Evolutionary conservation across 2,113 vertebrate species (phyloP).

Genomic region (Phaethon lepturus): DNA sequence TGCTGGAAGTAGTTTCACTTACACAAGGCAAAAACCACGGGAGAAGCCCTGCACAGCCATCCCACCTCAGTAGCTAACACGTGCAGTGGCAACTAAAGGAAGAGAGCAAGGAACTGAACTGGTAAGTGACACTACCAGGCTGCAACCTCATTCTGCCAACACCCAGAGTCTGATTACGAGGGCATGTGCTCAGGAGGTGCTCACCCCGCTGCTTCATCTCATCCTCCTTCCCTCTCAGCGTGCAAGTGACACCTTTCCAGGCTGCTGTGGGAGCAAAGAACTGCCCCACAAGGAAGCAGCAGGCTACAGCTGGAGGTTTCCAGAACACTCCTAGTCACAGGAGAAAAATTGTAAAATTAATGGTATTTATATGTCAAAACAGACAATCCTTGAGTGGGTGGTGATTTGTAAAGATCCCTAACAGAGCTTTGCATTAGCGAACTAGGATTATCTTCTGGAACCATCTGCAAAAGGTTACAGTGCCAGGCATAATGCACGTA

Average conservation of each 20-base stretch:
- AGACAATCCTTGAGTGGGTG: background rate
- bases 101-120: background rate
- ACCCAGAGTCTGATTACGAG: background rate
- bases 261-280: background rate
- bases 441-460: background rate
- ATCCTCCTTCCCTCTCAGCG: background rate
- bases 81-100: background rate
- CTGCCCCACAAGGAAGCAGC: background rate
- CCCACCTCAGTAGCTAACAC: background rate
- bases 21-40: background rate
- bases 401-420: background rate
- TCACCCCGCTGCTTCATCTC: background rate
- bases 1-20: background rate
- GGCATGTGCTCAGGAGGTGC: background rate
- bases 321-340: background rate
- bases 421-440: background rate
- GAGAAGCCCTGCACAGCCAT: background rate
- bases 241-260: background rate
- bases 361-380: background rate
- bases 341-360: background rate
- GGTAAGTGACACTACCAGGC: background rate
- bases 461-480: background rate
- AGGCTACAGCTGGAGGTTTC: background rate
- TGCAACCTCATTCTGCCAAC: conserved; percentile 61
- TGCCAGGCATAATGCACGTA: background rate